These are phyloP conservation scores for Drosophila meridiana DNA, from an alignment of 2,888 invertebrate species.

Conservation along the genomic window DNA sequence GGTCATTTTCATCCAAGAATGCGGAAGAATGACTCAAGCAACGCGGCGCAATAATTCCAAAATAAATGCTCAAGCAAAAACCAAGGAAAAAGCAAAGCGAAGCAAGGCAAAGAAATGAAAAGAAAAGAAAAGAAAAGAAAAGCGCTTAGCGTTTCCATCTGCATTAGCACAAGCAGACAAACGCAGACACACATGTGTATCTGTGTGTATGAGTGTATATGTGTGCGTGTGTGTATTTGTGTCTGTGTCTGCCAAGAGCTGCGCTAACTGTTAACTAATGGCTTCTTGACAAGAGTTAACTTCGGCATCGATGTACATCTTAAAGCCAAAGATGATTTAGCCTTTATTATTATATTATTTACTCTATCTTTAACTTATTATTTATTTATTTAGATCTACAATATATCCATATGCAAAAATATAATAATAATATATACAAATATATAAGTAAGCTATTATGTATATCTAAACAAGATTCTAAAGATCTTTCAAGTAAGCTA, in stretches of 20 bases:
- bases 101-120: constrained; percentile 18
- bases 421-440: no score
- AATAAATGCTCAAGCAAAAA: constrained; percentile 77
- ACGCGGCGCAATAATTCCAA: constrained; percentile 81
- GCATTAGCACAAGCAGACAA: constrained; percentile 42
- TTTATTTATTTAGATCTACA: no score
- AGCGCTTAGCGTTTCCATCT: constrained; percentile 70
- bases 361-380: no score
- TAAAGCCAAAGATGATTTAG: background rate
- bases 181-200: constrained; percentile 13
- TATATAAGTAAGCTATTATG: no score
- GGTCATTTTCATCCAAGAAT: constrained; percentile 81
- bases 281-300: constrained; percentile 17
- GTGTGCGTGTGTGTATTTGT: constrained; percentile 15
- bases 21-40: constrained; percentile 82
- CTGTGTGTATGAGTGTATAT: constrained; percentile 15
- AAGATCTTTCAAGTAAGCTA: no score
- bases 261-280: constrained; percentile 18
- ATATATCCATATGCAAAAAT: no score
- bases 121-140: constrained; percentile 45
- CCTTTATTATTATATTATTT: no score
- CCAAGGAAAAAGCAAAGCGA: constrained; percentile 7
- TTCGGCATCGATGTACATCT: background rate
- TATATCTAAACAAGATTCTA: no score
- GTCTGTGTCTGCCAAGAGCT: background rate